Conservation (phyloP, 1,140 invertebrate species). For the Drosophila funebris region DNA sequence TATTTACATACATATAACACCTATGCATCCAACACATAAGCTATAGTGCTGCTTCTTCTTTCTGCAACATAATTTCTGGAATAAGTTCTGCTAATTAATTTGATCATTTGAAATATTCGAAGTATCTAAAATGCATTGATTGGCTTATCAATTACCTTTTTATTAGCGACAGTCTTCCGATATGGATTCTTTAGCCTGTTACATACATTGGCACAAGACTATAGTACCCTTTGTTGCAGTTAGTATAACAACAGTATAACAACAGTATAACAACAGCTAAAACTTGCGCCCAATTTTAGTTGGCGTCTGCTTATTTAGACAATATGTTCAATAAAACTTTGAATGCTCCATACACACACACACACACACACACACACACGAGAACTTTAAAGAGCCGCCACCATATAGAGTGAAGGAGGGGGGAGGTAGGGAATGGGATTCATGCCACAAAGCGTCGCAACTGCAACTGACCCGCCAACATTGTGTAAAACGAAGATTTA, state of each 20-base stretch:
- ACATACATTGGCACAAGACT: not conserved
- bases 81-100: too few relatives aligned
- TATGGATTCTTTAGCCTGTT: not conserved
- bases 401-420: too few relatives aligned
- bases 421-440: too few relatives aligned
- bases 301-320: constrained; percentile 66
- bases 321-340: constrained; percentile 79
- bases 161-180: too few relatives aligned
- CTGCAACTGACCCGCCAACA: constrained; percentile 73
- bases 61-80: too few relatives aligned
- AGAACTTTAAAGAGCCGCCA: constrained; percentile 33
- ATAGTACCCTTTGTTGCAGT: not conserved
- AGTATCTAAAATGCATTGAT: too few relatives aligned
- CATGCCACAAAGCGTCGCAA: constrained; percentile 5
- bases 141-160: too few relatives aligned
- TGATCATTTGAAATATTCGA: too few relatives aligned
- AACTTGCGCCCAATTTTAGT: constrained; percentile 30
- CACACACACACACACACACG: not conserved
- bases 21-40: too few relatives aligned
- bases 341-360: constrained; percentile 7
- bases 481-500: constrained; percentile 80
- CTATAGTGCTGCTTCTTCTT: too few relatives aligned
- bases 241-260: not conserved
- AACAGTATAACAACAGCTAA: constrained; percentile 3
- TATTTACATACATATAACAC: too few relatives aligned